These are phyloP conservation scores for Hydractinia symbiolongicarpus DNA, from an alignment of 30 jellyfish, hydroid and myxozoan genomes.

Conservation along the genomic window DNA sequence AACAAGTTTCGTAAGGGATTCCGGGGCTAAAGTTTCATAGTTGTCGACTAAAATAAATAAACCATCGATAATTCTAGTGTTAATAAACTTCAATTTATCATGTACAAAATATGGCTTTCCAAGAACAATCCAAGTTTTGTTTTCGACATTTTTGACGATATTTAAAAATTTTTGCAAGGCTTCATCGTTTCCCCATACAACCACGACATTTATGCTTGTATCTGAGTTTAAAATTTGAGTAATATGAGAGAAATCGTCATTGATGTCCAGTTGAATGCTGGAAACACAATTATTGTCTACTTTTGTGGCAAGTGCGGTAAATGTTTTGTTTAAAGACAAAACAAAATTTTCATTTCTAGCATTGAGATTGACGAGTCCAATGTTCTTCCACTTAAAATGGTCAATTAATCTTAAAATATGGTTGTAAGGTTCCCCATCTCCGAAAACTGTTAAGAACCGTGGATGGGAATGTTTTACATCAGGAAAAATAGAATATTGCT, in stretches of 20 bases:
- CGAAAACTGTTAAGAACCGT: not conserved
- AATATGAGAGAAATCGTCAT: too few species aligned
- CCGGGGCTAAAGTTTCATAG: too few species aligned
- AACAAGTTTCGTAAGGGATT: too few species aligned
- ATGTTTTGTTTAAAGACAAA: not conserved
- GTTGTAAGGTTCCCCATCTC: not conserved
- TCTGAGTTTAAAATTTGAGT: not conserved
- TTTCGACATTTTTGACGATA: too few species aligned
- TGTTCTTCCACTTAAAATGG: not conserved
- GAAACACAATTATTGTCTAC: not conserved
- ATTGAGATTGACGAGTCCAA: not conserved
- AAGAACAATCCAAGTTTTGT: too few species aligned
- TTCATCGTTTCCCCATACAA: not conserved
- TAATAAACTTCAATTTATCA: too few species aligned
- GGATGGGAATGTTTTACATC: constrained; percentile 3
- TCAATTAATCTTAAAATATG: not conserved
- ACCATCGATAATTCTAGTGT: too few species aligned
- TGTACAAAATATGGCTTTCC: too few species aligned
- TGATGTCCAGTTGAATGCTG: too few species aligned
- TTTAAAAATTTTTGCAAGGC: not conserved
- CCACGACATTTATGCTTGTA: not conserved
- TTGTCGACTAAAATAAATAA: too few species aligned
- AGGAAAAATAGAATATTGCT: not conserved
- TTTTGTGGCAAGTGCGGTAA: not conserved
- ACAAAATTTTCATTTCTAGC: not conserved